Conservation (phyloP, 2,888 invertebrate species). For the Rhingia campestris region DNA sequence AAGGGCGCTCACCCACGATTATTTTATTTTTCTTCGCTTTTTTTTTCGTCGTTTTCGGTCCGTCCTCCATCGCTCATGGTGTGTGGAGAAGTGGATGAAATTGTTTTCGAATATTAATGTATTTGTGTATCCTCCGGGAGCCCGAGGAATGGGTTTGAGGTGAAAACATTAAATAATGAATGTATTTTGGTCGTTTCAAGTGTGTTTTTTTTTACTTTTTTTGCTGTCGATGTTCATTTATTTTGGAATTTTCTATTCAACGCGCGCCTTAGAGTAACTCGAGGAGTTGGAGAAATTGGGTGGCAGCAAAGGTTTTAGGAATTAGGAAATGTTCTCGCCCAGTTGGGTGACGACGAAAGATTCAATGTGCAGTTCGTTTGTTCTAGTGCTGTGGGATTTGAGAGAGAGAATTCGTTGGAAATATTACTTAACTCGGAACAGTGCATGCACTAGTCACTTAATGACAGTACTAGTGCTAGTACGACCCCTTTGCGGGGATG, state of each 20-base stretch:
- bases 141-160: slow-evolving; percentile 54
- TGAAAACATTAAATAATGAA: slow-evolving; percentile 54
- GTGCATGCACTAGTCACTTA: slow-evolving; percentile 14
- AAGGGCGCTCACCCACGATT: slow-evolving; percentile 74
- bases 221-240: no score
- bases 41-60: slow-evolving; percentile 45
- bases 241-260: slow-evolving; percentile 29
- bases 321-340: slow-evolving; percentile 14
- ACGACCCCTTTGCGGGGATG: slow-evolving; percentile 22
- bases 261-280: slow-evolving; percentile 22
- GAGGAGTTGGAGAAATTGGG: slow-evolving; percentile 21
- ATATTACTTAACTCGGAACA: slow-evolving; percentile 31
- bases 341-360: not conserved
- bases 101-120: slow-evolving; percentile 64
- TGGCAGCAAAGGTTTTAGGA: slow-evolving; percentile 27
- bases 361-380: not conserved
- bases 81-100: slow-evolving; percentile 35
- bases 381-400: not conserved
- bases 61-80: slow-evolving; percentile 49
- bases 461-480: slow-evolving; percentile 1
- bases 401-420: slow-evolving; percentile 2
- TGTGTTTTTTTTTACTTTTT: slow-evolving; percentile 34
- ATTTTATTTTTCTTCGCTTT: slow-evolving; percentile 44
- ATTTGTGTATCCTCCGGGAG: slow-evolving; percentile 67
- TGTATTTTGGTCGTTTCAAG: slow-evolving; percentile 56